Evolutionary conservation across 2,797 vertebrate genomes (phyloP), one percentile per base, ranked within the genome.

Genomic region (Setipinna tenuifilis): DNA sequence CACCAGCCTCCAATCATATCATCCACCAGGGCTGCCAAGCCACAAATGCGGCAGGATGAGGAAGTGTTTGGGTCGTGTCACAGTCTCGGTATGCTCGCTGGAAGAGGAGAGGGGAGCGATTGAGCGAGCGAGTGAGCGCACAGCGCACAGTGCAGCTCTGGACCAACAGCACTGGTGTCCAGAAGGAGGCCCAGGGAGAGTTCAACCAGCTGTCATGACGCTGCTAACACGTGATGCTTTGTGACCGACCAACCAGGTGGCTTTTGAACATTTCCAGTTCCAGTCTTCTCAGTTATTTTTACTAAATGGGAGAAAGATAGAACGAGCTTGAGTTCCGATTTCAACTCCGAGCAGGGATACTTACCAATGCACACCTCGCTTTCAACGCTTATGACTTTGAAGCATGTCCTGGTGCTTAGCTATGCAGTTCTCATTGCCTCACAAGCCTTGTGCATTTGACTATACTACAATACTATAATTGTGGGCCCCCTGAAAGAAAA

Each of bases 21-120:
- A 14, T 54, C 50, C 35, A 1, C 31, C 17, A 35, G 35, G 31
- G 71, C 31, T 41, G 31, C 71, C 71, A 78, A 78, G 17, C 71
- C 71, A 78, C 35, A 78, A 78, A 19, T 78, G 71, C 31, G 44
- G 7, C 50, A 54, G 6, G 10, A 78, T 6, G 6, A 78, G 71
- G 71, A 78, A 7, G 35, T 78, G 71, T 44, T 78, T 78, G 71
- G 35, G 71, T 44, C 71, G 5, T 11, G n/a, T 85, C n/a, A 61
- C 71, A 41, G 31, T 78, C 71, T 78, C 71, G 35, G 71, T 41
- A 44, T 78, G 71, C 35, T 44, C 2, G 31, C 71, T 78, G 35
- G 71, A 78, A 75, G 31, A 54, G 28, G 28, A 28, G 68, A 75
- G 35, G 35, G 46, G 10, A 48, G 10, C n/a, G 50, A 54, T 2